Base-by-base conservation (phyloP, 1,140 invertebrate species). In the Anagrus nilaparvatae region DNA sequence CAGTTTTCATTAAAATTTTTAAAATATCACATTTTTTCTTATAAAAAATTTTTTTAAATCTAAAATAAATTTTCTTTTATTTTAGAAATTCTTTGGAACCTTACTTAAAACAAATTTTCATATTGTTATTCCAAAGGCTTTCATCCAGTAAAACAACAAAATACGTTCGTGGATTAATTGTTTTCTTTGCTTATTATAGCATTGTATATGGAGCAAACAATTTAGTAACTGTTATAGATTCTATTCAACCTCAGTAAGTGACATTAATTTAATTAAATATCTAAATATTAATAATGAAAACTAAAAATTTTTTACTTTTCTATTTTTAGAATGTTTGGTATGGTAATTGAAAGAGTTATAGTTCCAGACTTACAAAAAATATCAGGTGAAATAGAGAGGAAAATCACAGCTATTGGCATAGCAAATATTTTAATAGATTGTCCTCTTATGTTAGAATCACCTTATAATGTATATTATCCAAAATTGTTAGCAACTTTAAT, bases 81-180 rank as follows among this genome's bases (percentile, higher is more conserved):
- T 67, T 56, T 47, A 82, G 77, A 10, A 68, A 75, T 29, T 67
- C 77, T 21, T 67, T 96, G 50, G 70, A 77, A 33, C 76, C 77
- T 18, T 93, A 80, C 57, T 75, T 89, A 54, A 88, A 87, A 56
- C 86, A 94, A 70, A 78, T 97, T 33, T 93, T 96, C 60, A 72
- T 89, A 3, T 59, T 97, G 33, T 68, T 97, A 5, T 97, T 98
- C 63, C 88, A 92, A 71, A 72, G 93, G 46, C 68, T 97, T 25
- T 85, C 86, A 4, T 86, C 83, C 0, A 89, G 87, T 0, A 97
- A 95, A 70, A 97, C 94, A 1, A 87, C 87, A 1, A 97, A 97
- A 70, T 96, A 82, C 64, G 76, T 96, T 2, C 84, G 84, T 60
- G 79, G 83, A 44, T 69, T 97, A 1, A 80, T 97, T 29, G 83